Base-by-base conservation (phyloP, 1,140 invertebrate species). In the Paramacrobiotus metropolitanus region DNA sequence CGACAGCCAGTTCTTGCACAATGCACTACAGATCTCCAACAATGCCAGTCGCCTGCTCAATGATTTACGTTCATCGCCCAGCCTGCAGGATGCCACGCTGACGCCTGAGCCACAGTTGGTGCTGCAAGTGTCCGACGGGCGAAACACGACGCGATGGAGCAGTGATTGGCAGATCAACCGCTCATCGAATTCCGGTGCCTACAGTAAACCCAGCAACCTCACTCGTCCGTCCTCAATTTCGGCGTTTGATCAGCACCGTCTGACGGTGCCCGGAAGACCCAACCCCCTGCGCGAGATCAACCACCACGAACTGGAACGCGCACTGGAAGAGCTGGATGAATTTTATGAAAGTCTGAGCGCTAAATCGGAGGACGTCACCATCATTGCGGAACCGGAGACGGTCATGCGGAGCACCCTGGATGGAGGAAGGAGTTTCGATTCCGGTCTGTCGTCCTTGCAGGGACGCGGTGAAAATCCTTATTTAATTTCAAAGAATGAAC, bases 261-360 rank as follows among this genome's bases (percentile, higher is more conserved):
- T 55, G 48, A 24, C 15, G 4, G 24, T 55, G 4, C 48, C 48
- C 4, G 15, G 15, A 9, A 15, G 48, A 24, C 9, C 15, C 15
- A 24, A 9, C 15, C 48, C 48, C 15, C 48, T 55, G 15, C 15
- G 24, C 15, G 48, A 24, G 28, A 9, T 24, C 15, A 24, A 55
- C 48, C 15, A 24, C 4, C 15, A 24, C 4, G 15, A 55, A 24
- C 48, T 55, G 15, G 48, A 55, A 28, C 48, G 24, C 4, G 48
- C 48, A 28, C 24, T 55, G 48, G 48, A 55, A 28, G 48, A 55
- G 24, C 48, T 55, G 48, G 48, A 55, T 24, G 48, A 55, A 24
- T 55, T 55, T 24, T 55, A 55, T 24, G 48, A 55, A 28, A 55
- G 48, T 24, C 15, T 55, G 15, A 55, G 48, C 48, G 28, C 48